These are phyloP conservation scores for Tinamus guttatus DNA, from an alignment of 2,113 vertebrate species.

Conservation along the genomic window DNA sequence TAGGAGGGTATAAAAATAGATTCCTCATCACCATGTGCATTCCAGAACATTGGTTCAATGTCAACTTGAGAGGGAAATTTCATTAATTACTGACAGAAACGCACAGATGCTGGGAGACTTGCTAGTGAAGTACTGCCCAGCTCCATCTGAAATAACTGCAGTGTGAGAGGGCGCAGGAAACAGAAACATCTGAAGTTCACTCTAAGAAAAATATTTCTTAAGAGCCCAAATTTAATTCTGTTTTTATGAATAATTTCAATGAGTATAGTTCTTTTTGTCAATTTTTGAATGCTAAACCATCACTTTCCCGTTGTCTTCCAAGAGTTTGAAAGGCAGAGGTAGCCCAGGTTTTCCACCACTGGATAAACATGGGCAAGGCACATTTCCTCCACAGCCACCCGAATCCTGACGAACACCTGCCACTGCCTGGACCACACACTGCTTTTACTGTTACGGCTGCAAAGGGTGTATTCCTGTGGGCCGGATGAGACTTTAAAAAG, in stretches of 20 bases:
- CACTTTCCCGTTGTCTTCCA: not conserved
- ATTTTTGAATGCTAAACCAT: rapidly evolving
- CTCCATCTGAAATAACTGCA: not conserved
- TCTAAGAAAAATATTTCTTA: not conserved
- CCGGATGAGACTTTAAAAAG: not conserved
- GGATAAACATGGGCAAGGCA: not conserved
- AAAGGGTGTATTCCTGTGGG: not conserved
- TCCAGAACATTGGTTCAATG: not conserved
- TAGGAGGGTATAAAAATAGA: not conserved
- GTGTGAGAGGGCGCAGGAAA: not conserved
- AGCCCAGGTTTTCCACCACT: not conserved
- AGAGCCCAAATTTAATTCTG: not conserved
- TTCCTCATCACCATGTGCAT: not conserved
- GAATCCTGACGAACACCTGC: not conserved
- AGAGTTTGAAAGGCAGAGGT: not conserved
- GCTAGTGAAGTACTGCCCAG: not conserved
- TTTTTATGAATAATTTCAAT: not conserved
- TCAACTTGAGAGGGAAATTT: not conserved
- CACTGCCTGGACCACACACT: rapidly evolving
- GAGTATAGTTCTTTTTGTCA: rapidly evolving
- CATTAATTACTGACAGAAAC: not conserved
- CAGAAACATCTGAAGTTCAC: not conserved
- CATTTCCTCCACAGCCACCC: not conserved
- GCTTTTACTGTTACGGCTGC: not conserved
- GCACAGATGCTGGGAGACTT: not conserved